Evolutionary conservation across 2,113 vertebrate genomes (phyloP).

Genomic region (Ctenodactylus gundi): DNA sequence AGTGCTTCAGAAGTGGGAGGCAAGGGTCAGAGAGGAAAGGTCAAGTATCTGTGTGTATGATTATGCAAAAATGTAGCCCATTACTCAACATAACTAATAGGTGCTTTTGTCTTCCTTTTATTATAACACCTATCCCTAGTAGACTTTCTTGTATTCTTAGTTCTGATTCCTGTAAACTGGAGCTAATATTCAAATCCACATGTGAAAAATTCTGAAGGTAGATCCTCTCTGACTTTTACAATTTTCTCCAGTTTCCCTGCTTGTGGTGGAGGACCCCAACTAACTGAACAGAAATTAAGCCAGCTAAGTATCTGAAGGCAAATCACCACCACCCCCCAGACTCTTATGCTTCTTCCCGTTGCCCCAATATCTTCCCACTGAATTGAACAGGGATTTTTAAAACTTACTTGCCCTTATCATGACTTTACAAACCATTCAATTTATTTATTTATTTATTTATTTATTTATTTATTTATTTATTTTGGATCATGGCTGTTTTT

Average conservation of each 20-base stretch:
- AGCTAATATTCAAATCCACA: not conserved
- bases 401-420: not conserved
- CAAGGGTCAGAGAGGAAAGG: not conserved
- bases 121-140: not conserved
- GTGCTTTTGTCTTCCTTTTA: not conserved
- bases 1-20: not conserved
- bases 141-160: not conserved
- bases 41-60: not conserved
- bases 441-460: too few species aligned
- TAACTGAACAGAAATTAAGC: not conserved
- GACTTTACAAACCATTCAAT: not conserved
- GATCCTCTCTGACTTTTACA: not conserved
- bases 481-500: not conserved
- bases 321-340: not conserved
- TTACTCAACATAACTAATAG: not conserved
- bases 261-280: not conserved
- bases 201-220: not conserved
- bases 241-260: not conserved
- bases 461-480: too few species aligned
- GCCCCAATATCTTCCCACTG: not conserved
- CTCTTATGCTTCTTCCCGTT: too few species aligned
- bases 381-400: constrained; percentile 2
- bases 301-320: not conserved
- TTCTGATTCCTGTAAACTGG: constrained; percentile 22
- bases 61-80: not conserved